Base-by-base conservation (phyloP, 2,113 vertebrate genomes). In the Seriola aureovittata region DNA sequence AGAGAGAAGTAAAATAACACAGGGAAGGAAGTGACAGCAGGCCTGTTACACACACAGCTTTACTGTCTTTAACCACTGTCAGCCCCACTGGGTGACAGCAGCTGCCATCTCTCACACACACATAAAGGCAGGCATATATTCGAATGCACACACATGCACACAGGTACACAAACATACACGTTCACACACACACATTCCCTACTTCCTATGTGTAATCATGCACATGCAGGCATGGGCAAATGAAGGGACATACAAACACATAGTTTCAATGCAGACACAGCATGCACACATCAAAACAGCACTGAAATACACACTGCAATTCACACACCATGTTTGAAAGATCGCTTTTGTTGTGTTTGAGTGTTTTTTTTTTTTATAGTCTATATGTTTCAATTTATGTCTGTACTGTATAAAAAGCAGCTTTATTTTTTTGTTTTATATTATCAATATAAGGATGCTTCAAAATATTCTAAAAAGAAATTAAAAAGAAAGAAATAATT, bases 11-110 rank as follows among this genome's bases (percentile, higher is more conserved):
- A 92, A 93, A 94, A 92, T 89, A 90, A 91, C 91, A 89, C 77
- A 88, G 82, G 68, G 88, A 90, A 87, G 85, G 92, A 95, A 94
- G 93, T 94, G 94, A 94, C 92, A 93, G 91, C 75, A 78, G 82
- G 86, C 83, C 91, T 91, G 91, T 91, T 91, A 89, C 91, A 85
- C 84, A 85, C 90, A 81, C 77, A 91, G 82, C 85, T 91, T 93
- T 83, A 91, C 88, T 85, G 92, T 91, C 90, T 92, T 93, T 92
- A 94, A 93, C 92, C 90, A 92, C 94, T 92, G 93, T 94, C 93
- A 93, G 80, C 75, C 78, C 77, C 85, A 82, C 85, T 77, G 85
- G 89, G 89, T 93, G 90, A 93, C 89, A 93, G 88, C 83, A 86
- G 82, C 88, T 91, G 85, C 86, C 83, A 82, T 87, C 87, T 29